Base-by-base conservation (phyloP, 2,797 vertebrate species). In the Philypnodon macrostomus region DNA sequence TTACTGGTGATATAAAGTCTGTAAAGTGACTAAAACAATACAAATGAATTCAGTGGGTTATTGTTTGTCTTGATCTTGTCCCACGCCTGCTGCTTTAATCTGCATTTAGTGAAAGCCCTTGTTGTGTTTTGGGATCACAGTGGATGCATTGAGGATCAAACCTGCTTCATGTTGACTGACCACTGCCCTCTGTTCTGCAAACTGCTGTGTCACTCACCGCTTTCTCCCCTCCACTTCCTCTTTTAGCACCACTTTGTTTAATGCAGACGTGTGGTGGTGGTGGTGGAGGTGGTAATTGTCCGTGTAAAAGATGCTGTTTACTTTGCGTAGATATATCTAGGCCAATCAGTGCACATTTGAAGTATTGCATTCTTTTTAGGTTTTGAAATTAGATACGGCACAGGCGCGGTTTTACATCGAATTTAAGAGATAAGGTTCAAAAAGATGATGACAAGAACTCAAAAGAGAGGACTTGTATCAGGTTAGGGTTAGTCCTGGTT, bases 131-230 rank as follows among this genome's bases (percentile, higher is more conserved):
- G 7, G 38, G 49, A 57, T 46, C 41, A 73, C 72, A 80, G 67
- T 51, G 59, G 44, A 65, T 65, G 58, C 65, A 70, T 71, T 80
- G 61, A 72, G 58, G 54, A 37, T 30, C 31, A 30, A 10, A 2
- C 5, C 50, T 63, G 42, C 39, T 37, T 27, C 58, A 58, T 57
- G 67, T 62, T 49, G 53, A 63, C 52, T 49, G 55, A 62, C 54
- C 63, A 47, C n/a, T 64, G 58, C 54, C 54, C 53, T 56, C 55
- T 71, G 69, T 76, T 70, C 73, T 63, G 67, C 65, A 79, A 81
- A 85, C 56, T 75, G 86, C 85, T 85, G 79, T 80, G 85, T 88
- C 86, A 87, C 82, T 72, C 79, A 65, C 50, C 14, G 10, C 62
- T 64, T 67, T 77, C 70, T 75, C 66, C 56, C 51, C 52, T 47